Base-by-base conservation (phyloP, 2,888 invertebrate genomes). In the Trichacis sp. region DNA sequence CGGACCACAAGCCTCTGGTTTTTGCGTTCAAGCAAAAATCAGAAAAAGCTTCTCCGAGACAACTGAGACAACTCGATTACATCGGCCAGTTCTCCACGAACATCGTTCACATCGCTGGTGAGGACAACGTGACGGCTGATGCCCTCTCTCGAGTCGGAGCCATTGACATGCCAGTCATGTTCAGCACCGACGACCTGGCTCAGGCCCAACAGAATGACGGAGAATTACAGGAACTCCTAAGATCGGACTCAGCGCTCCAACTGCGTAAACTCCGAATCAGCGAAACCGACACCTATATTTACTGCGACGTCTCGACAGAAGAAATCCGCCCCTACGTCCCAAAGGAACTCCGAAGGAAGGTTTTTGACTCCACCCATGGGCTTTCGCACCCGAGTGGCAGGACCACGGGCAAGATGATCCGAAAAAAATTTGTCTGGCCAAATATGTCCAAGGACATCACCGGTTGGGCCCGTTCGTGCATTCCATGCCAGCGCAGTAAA, bases 401-500 rank as follows among this genome's bases (percentile, higher is more conserved):
- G 29, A 17, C 48, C 1, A 73, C 75, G 5, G 51, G 45, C 12
- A 70, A 61, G 29, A 38, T 74, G 5, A 70, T 80, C 29, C 24
- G 58, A 11, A 50, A 65, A 30, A 69, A 69, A 20, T 78, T 70
- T 42, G 66, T 74, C 1, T 79, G 77, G 77, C 77, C 76, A 0
- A 43, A 17, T 1, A 74, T 79, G 62, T 66, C 69, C 4, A 68
- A 69, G 5, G 75, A 81, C 47, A 64, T 77, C 24, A 54, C 53
- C 8, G 19, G 61, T n/a, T 82, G 80, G 77, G 67, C 74, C 1
- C 63, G 70, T 15, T 54, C 69, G 2, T 83, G 82, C 58, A n/a
- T 74, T 1, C 36, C 63, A 0, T 83, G 80, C 55, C 83, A 84
- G 55, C 56, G 64, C 12, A 43, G 71, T 2, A 82, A 83, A 56